Base-by-base conservation (phyloP, 1,140 invertebrate genomes). In the Drosophila lowei region DNA sequence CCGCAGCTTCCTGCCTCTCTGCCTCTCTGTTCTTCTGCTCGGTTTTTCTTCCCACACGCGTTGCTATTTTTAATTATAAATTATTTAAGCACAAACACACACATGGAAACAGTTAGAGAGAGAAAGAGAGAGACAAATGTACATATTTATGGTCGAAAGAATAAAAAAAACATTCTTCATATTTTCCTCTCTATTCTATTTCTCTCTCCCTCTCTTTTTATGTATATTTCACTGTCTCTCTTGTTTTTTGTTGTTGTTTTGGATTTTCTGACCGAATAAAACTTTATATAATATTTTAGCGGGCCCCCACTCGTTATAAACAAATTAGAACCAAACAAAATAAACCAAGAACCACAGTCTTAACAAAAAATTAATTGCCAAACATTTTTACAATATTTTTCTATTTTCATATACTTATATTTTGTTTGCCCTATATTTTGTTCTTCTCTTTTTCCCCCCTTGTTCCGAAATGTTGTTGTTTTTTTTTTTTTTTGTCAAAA, bases 51-150 rank as follows among this genome's bases (percentile, higher is more conserved):
- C 48, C 64, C 73, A 73, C 73, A 88, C 79, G 81, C 88, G 70
- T 61, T 70, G 67, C 88, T 90, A 90, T 90, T 90, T 90, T 72
- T 90, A 84, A 85, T 68, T 67, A 61, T 63, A 88, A 83, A 88
- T 79, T 72, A 85, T 89, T 81, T 73, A 65, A 53, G 73, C 55
- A 73, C 58, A 77, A 67, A 60, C 15, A 53, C 42, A 61, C 28
- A 30, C 16, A n/a, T 23, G 23, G 41, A 46, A 11, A 46, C 46
- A 43, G 53, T 48, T 18, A 49, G 57, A 46, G 30, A 44, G 34
- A 25, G 43, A 13, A 13, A 38, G 47, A 21, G 13, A 18, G 16
- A 49, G 1, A 25, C 28, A 48, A 15, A 25, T 16, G 30, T 48
- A 46, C 62, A 55, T 68, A 67, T 68, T 68, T 68, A 23, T 43